Conservation (phyloP, 2,888 invertebrate species). For the Cremastinae sp. region DNA sequence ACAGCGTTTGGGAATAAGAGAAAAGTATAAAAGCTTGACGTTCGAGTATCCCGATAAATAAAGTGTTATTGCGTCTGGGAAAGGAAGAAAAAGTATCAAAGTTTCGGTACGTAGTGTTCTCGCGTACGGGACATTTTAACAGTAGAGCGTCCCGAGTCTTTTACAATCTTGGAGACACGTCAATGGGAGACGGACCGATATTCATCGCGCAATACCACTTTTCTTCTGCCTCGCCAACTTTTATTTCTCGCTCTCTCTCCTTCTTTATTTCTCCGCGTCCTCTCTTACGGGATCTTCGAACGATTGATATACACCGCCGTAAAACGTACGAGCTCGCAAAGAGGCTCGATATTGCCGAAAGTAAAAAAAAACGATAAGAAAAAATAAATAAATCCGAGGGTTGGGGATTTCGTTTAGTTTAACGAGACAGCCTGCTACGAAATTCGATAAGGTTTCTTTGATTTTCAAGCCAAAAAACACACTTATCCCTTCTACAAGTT, state of each 20-base stretch:
- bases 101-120: constrained; percentile 54
- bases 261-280: constrained; percentile 40
- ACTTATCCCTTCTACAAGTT: constrained; percentile 14
- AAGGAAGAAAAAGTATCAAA: constrained; percentile 1
- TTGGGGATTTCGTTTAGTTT: constrained; percentile 8
- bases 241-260: constrained; percentile 15
- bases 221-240: constrained; percentile 19
- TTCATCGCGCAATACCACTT: constrained; percentile 46
- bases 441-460: constrained; percentile 12
- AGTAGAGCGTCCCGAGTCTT: constrained; percentile 55
- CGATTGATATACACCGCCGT: constrained; percentile 74
- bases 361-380: constrained; percentile 27
- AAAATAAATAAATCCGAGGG: constrained; percentile 1
- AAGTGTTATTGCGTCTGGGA: constrained; percentile 68
- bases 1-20: constrained; percentile 17
- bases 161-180: constrained; percentile 59
- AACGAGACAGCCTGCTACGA: constrained; percentile 22
- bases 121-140: constrained; percentile 71
- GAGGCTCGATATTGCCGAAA: constrained; percentile 51
- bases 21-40: constrained; percentile 60
- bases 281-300: constrained; percentile 36
- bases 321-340: constrained; percentile 64
- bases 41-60: constrained; percentile 70
- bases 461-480: not conserved
- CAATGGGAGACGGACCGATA: constrained; percentile 19